These are phyloP conservation scores for Limnephilus lunatus DNA, from an alignment of 2,888 invertebrate species.

Conservation along the genomic window DNA sequence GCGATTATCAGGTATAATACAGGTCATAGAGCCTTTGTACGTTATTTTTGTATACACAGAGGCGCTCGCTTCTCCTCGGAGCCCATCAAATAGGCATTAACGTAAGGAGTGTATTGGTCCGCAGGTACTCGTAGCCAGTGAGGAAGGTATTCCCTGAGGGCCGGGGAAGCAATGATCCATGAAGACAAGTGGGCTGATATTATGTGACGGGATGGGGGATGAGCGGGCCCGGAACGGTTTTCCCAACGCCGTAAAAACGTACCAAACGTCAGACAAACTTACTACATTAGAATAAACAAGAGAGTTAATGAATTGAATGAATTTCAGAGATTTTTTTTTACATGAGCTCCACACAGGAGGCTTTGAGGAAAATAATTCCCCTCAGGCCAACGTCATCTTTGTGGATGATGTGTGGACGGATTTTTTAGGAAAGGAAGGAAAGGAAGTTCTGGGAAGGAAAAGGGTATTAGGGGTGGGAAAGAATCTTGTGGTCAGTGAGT, in stretches of 20 bases:
- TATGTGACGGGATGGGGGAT: constrained; percentile 10
- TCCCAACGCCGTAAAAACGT: neutral
- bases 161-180: constrained; percentile 37
- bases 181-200: constrained; percentile 30
- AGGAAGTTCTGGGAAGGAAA: too few relatives aligned
- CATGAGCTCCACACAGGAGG: too few relatives aligned
- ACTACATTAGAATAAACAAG: neutral
- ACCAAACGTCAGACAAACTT: neutral
- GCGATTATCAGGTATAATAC: neutral
- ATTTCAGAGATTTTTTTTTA: neutral
- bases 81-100: constrained; percentile 43
- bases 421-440: too few relatives aligned
- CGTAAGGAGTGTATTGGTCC: constrained; percentile 14
- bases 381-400: too few relatives aligned
- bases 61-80: neutral
- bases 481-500: too few relatives aligned
- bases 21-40: neutral
- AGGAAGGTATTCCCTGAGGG: neutral
- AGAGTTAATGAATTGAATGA: neutral
- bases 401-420: too few relatives aligned
- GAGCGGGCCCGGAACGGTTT: neutral
- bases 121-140: neutral
- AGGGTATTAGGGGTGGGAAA: too few relatives aligned
- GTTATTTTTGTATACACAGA: neutral
- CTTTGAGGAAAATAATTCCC: too few relatives aligned